Evolutionary conservation across 2,888 invertebrate genomes (phyloP).

Genomic region (Bombylius discolor): DNA sequence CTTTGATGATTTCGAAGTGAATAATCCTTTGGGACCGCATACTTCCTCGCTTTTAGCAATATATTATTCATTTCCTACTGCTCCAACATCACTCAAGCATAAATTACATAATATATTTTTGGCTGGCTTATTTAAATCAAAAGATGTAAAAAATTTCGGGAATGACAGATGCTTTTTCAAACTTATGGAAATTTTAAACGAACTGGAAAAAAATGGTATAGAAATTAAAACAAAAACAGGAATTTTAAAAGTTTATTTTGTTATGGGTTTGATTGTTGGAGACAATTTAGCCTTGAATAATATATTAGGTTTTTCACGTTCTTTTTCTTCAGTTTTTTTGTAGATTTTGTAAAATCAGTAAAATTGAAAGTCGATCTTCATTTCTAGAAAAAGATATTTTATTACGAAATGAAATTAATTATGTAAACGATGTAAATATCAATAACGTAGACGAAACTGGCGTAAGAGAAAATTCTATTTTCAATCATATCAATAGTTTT

Average conservation of each 20-base stretch:
- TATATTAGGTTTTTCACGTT: not conserved
- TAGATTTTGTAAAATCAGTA: not conserved
- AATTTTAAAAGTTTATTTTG: not conserved
- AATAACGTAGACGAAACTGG: not conserved
- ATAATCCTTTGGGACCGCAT: constrained; percentile 5
- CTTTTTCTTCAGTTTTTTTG: constrained; percentile 1
- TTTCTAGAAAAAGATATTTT: not conserved
- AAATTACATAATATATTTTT: constrained; percentile 2
- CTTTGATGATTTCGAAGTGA: constrained; percentile 6
- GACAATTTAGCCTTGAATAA: constrained; percentile 1
- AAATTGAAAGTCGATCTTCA: not conserved
- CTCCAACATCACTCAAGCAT: not conserved
- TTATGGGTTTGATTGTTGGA: not conserved
- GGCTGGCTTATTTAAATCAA: constrained; percentile 5
- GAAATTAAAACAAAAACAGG: not conserved
- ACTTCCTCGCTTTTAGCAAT: not conserved
- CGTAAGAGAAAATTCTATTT: not conserved
- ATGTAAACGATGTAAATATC: not conserved
- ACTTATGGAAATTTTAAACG: constrained; percentile 5
- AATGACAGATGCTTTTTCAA: constrained; percentile 6
- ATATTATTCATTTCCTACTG: constrained; percentile 6
- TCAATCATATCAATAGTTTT: not conserved
- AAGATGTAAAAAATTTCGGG: constrained; percentile 4
- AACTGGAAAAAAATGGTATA: constrained; percentile 2
- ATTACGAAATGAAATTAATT: not conserved